Evolutionary conservation across 2,113 vertebrate species (phyloP), one percentile per base, ranked within the genome.

Genomic region (Sitta europaea): DNA sequence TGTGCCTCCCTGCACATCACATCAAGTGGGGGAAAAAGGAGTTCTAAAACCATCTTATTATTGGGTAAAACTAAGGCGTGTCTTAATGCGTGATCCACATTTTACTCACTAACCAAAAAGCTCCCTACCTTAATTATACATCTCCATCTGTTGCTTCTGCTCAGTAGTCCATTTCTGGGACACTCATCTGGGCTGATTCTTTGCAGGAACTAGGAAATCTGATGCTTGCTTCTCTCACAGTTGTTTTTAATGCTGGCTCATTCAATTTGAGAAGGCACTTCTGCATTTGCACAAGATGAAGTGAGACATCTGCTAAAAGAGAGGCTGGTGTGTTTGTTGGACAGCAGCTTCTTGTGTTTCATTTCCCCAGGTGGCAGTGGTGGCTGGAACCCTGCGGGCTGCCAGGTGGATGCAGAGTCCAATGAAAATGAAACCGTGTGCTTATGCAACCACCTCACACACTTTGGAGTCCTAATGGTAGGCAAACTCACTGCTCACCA

Each of bases 381-480:
- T 91, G 99, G 98, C 31, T 99, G 99, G 99, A 99, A 98, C 66
- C 65, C 72, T 8, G 86, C 72, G 0, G 99, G 99, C 77, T 99
- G 99, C 94, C 24, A 59, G 0, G 96, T 97, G 16, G 97, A 96
- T 10, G 14, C 61, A 10, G 94, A 97, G 16, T 99, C 98, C 18
- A 98, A 91, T 14, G 96, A 94, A 53, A 98, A 97, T 18, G 98
- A 97, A 88, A 99, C 99, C 0, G 16, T 99, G 80, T 99, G 99
- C 96, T 96, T 99, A 19, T 99, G 99, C 83, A 91, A 98, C 96
- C 99, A 99, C 95, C 98, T 99, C 93, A 99, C 99, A 3, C 99
- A 99, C 96, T 99, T 99, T 4, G 99, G 98, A 59, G 96, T 99
- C 91, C 98, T 99, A 35, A 99, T 99, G 99, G 99, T 99, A 97